Percentiles rank a stretch among this genome's conserved stretches.
Evolutionary conservation across 2,797 vertebrate genomes (phyloP).

Genomic region (Chelonia mydas): DNA sequence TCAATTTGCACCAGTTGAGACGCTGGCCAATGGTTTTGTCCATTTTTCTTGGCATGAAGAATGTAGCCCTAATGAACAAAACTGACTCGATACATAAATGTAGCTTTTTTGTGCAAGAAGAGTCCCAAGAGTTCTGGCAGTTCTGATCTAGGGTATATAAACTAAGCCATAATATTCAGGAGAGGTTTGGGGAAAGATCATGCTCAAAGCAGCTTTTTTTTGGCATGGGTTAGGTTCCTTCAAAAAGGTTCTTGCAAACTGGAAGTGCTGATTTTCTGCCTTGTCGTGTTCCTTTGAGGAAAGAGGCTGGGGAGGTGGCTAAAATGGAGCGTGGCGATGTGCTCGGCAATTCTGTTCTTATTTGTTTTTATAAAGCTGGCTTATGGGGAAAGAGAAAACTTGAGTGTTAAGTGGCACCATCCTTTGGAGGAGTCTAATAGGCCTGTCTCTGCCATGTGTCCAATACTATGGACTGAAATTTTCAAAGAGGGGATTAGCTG

Average conservation of each 20-base stretch:
- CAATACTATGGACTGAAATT: background rate
- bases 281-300: background rate
- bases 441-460: background rate
- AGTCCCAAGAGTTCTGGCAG: background rate
- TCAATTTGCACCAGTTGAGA: background rate
- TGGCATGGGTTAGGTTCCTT: background rate
- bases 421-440: background rate
- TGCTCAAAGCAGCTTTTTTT: background rate
- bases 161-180: background rate
- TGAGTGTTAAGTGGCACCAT: background rate
- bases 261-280: background rate
- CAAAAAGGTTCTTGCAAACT: background rate
- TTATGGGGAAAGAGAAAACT: background rate
- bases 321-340: background rate
- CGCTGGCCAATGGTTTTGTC: background rate
- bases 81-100: background rate
- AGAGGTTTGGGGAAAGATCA: background rate
- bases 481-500: background rate
- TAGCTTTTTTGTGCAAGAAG: background rate
- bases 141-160: background rate
- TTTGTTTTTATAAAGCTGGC: background rate
- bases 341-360: background rate
- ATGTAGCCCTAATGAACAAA: background rate
- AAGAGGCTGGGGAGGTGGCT: background rate
- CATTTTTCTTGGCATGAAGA: background rate